Conservation (phyloP, 2,113 vertebrate genomes). For the Etheostoma spectabile region DNA sequence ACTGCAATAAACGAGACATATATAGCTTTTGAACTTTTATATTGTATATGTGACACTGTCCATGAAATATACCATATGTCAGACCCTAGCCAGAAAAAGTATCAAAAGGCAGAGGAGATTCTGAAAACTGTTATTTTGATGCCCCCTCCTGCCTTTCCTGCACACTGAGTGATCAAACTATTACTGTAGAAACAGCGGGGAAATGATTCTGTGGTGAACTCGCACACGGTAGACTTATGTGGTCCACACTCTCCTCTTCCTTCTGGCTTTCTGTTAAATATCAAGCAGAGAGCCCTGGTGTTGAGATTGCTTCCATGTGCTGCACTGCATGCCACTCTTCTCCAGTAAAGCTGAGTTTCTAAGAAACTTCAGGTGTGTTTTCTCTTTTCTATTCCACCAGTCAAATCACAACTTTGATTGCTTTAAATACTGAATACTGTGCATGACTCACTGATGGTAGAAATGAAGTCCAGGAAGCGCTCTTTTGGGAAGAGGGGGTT, state of each 20-base stretch:
- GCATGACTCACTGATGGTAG: slow-evolving; percentile 95
- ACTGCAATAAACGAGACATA: neutral
- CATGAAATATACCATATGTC: neutral
- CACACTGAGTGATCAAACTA: slow-evolving; percentile 50
- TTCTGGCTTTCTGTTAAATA: slow-evolving; percentile 53
- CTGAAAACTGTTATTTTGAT: slow-evolving; percentile 23
- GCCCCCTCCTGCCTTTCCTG: slow-evolving; percentile 26
- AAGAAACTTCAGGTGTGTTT: slow-evolving; percentile 18
- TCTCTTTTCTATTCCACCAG: slow-evolving; percentile 1
- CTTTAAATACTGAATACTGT: slow-evolving; percentile 27
- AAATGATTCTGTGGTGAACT: slow-evolving; percentile 50
- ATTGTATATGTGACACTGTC: neutral
- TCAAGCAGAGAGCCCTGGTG: slow-evolving; percentile 31
- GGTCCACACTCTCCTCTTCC: slow-evolving; percentile 48
- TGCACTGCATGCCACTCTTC: slow-evolving; percentile 25
- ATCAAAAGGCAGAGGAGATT: slow-evolving; percentile 28
- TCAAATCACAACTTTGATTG: neutral
- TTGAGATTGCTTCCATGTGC: slow-evolving; percentile 75
- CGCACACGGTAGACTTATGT: slow-evolving; percentile 36
- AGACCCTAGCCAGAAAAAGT: neutral
- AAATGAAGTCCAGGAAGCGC: slow-evolving; percentile 97
- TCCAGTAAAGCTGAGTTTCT: slow-evolving; percentile 14
- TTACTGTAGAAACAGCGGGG: slow-evolving; percentile 46
- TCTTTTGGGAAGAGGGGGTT: slow-evolving; percentile 98
- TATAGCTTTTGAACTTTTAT: neutral